phyloP scores from a whole-genome alignment of 2,797 vertebrate species.

The Lithobates pipiens region DNA sequence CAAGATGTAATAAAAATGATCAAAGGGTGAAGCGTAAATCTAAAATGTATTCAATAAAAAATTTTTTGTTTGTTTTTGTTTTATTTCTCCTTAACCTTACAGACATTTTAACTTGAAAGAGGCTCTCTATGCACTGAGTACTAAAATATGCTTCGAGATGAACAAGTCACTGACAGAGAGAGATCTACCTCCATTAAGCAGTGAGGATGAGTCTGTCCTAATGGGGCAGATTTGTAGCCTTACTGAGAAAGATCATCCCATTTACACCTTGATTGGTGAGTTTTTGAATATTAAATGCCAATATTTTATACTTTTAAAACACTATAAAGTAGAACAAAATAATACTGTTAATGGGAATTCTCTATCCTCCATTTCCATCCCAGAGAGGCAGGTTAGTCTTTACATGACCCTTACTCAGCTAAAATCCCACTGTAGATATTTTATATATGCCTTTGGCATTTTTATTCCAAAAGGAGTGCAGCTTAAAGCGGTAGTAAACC shows the following conservation, averaged over 20 bases:
- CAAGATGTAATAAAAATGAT: no score
- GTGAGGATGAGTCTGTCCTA: slow-evolving; percentile 82
- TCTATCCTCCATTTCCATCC: no score
- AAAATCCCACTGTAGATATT: no score
- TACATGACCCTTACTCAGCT: no score
- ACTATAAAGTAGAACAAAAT: no score
- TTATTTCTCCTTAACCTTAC: slow-evolving; percentile 50
- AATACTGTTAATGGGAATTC: no score
- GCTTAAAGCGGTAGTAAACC: no score
- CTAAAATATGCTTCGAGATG: slow-evolving; percentile 86
- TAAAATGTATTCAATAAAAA: neutral
- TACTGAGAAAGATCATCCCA: slow-evolving; percentile 83
- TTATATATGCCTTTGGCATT: no score
- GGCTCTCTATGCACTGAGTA: slow-evolving; percentile 79
- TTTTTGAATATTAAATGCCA: neutral
- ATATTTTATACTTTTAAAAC: neutral
- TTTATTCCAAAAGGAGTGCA: no score
- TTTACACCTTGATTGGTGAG: slow-evolving; percentile 89
- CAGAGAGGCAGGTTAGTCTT: no score
- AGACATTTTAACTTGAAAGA: slow-evolving; percentile 85
- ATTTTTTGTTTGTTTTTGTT: neutral
- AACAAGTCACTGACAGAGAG: slow-evolving; percentile 86
- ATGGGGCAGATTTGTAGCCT: slow-evolving; percentile 86
- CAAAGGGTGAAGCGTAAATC: no score
- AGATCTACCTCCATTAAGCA: slow-evolving; percentile 76